These are phyloP conservation scores for Myoxocephalus aenaeus DNA, from an alignment of 2,797 vertebrate species.

Conservation along the genomic window DNA sequence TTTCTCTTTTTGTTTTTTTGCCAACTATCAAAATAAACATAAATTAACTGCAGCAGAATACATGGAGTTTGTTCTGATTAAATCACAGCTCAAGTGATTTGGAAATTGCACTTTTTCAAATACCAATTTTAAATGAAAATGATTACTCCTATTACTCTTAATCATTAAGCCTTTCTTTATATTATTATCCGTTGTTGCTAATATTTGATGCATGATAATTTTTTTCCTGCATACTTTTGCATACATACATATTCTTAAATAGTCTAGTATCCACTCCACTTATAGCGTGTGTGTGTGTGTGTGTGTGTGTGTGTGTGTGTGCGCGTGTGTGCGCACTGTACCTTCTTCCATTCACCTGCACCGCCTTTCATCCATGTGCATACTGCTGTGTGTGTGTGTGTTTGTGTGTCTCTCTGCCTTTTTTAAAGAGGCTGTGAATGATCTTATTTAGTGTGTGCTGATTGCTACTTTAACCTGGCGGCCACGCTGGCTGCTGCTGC, in stretches of 20 bases:
- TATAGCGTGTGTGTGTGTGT: background rate
- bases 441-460: slow-evolving; percentile 81
- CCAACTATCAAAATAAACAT: background rate
- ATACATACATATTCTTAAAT: background rate
- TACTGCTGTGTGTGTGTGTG: background rate
- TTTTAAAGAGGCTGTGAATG: slow-evolving; percentile 81
- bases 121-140: background rate
- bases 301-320: background rate
- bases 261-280: background rate
- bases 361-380: slow-evolving; percentile 28
- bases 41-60: background rate
- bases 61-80: background rate
- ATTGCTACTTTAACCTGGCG: slow-evolving; percentile 84
- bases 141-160: background rate
- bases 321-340: background rate
- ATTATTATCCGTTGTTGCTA: background rate
- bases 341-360: slow-evolving; percentile 22
- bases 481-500: slow-evolving; percentile 81
- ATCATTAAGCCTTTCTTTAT: background rate
- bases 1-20: background rate
- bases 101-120: background rate
- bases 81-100: background rate
- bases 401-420: slow-evolving; percentile 48
- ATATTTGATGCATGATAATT: background rate
- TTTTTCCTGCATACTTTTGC: slow-evolving; percentile 3